These are phyloP conservation scores for Calypte anna DNA, from an alignment of 2,113 vertebrate species.

Conservation along the genomic window DNA sequence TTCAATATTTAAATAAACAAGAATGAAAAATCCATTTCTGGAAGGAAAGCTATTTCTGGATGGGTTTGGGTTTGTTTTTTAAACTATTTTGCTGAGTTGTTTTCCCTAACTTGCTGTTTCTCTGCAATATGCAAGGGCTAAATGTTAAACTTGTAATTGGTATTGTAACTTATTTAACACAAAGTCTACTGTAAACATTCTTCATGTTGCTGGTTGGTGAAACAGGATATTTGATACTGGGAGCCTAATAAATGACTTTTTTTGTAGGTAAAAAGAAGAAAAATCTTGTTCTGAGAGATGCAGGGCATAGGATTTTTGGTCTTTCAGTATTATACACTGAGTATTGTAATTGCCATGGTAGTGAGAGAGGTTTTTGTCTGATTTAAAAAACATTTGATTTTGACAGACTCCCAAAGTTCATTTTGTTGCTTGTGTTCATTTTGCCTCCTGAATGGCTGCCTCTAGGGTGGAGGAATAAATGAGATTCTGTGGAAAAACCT, in stretches of 20 bases:
- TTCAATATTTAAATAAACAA: not conserved
- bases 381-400: not conserved
- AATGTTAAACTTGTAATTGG: not conserved
- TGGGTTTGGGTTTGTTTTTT: not conserved
- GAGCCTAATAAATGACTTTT: not conserved
- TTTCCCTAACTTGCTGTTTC: not conserved
- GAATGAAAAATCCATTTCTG: not conserved
- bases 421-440: not conserved
- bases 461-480: not conserved
- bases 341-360: not conserved
- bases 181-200: not conserved
- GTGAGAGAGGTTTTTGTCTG: not conserved
- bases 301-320: not conserved
- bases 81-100: not conserved
- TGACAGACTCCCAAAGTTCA: not conserved
- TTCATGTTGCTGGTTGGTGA: not conserved
- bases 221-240: not conserved
- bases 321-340: not conserved
- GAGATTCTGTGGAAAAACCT: not conserved
- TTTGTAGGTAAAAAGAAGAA: not conserved
- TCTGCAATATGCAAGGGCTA: not conserved
- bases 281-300: not conserved
- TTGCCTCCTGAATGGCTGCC: not conserved
- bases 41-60: not conserved
- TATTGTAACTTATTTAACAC: not conserved